Evolutionary conservation across 2,888 invertebrate species (phyloP), one percentile per base, ranked within the genome.

Genomic region (Leptopilina syphax): DNA sequence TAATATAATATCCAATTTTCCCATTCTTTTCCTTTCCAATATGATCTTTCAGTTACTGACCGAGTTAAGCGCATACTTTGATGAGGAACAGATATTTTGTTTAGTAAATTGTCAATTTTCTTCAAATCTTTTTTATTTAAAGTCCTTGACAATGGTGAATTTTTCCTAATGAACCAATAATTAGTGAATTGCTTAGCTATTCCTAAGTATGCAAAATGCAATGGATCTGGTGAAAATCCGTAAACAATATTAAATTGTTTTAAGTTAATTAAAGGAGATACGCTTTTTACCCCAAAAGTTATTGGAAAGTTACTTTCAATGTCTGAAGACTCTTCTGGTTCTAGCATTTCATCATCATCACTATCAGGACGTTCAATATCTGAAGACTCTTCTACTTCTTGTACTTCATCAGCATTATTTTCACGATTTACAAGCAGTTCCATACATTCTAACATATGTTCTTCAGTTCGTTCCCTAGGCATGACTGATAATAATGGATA

Each of bases 181-280:
- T 70, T 34, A 10, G 50, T 10, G 70, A 83, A 73, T 63, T 81
- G 76, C 78, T 34, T 50, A 7, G 60, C 76, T 65, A 79, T 79
- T 0, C 80, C 81, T n/a, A 80, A 27, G 7, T 18, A 8, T 3
- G 73, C 6, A 18, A 68, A 47, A 68, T 80, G 81, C 76, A 83
- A 65, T 9, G 65, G 65, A 78, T 84, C 81, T 0, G 80, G 80
- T 1, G 81, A 77, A 65, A 79, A 81, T 10, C 80, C 79, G 9
- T 24, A 7, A 13, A 84, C 78, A 0, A 83, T 80, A 12, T 82
- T 76, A 67, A 81, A 83, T 9, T 73, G 9, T 12, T 57, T 12
- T 54, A 83, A 76, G 63, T 79, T 77, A n/a, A 78, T 34, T 5
- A 84, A 24, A 27, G 73, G 27, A 34, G 81, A 65, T 2, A 80